These are phyloP conservation scores for Caerostris extrusa DNA, from an alignment of 1,140 invertebrate genomes.

Conservation along the genomic window DNA sequence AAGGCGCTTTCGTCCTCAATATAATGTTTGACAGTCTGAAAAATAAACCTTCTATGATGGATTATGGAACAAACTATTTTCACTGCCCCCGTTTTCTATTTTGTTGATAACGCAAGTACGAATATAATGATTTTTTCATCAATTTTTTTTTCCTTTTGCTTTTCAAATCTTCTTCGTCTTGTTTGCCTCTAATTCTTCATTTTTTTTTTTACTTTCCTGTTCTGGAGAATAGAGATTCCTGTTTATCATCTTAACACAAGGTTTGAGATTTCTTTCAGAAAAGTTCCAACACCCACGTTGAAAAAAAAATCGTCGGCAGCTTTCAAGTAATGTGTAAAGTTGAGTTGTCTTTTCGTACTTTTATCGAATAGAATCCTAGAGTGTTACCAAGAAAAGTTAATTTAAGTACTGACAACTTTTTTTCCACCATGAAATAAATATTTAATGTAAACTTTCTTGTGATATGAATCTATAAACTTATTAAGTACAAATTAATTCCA, in stretches of 20 bases:
- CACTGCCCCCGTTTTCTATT: constrained; percentile 41
- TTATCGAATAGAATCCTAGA: not conserved
- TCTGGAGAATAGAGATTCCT: not conserved
- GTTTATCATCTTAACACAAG: constrained; percentile 39
- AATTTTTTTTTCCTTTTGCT: not conserved
- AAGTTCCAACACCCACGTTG: not conserved
- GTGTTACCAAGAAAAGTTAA: not conserved
- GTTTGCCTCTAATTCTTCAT: constrained; percentile 57
- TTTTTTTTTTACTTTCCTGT: not conserved
- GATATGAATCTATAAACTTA: too few relatives aligned
- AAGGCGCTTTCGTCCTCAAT: constrained; percentile 55
- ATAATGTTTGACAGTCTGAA: constrained; percentile 67
- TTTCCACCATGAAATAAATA: too few relatives aligned
- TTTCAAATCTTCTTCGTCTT: constrained; percentile 15
- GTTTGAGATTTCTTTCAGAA: constrained; percentile 16
- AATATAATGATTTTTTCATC: constrained; percentile 65
- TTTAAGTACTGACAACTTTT: not conserved
- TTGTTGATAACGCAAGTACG: constrained; percentile 48
- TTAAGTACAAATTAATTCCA: too few relatives aligned
- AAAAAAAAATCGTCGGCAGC: not conserved
- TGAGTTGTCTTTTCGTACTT: not conserved
- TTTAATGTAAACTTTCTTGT: too few relatives aligned
- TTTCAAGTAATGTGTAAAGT: constrained; percentile 4
- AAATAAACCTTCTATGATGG: constrained; percentile 72
- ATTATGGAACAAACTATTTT: constrained; percentile 75